Evolutionary conservation across 2,888 invertebrate species (phyloP), one percentile per base, ranked within the genome.

Genomic region (Synanthedon formicaeformis): DNA sequence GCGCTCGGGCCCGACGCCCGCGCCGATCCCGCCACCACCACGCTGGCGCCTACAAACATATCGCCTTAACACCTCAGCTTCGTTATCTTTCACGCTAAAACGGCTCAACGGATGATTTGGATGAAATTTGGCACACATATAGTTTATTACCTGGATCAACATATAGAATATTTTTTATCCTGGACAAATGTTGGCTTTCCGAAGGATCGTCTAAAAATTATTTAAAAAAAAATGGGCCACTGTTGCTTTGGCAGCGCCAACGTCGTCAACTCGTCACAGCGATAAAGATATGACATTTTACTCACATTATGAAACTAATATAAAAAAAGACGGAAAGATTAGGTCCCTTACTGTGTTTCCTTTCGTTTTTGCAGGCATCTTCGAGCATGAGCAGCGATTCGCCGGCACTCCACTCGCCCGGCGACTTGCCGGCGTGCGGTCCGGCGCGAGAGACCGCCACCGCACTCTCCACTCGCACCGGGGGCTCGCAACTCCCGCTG

Each of bases 341-440:
- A 34, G 34, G 34, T 34, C 34, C 10, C 81, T 59, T 50, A 86
- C 85, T 85, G 57, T 86, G 86, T 61, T 86, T 86, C 53, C 85
- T 67, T 58, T 80, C 82, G 61, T 87, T 85, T 68, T 85, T 86
- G 73, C 87, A 88, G 0, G 82, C 83, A 59, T 86, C 88, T 52
- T 83, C 86, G 1, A 87, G 66, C 86, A 87, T 87, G 53, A 87
- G 84, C 55, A 87, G 75, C 51, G 84, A 79, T 63, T 87, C 86
- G 16, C 82, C 83, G 13, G 81, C 86, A 65, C 84, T 86, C 87
- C 87, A 87, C 67, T 84, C 85, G 57, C 84, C 83, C 2, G 81
- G 79, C 52, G 85, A 82, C 69, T 88, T 88, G 65, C 84, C 83
- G 1, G 82, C 80, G 68, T 84, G 85, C 50, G 76, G 61, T 34